phyloP scores from a whole-genome alignment of 2,797 vertebrate species.

The Linurgus olivaceus region DNA sequence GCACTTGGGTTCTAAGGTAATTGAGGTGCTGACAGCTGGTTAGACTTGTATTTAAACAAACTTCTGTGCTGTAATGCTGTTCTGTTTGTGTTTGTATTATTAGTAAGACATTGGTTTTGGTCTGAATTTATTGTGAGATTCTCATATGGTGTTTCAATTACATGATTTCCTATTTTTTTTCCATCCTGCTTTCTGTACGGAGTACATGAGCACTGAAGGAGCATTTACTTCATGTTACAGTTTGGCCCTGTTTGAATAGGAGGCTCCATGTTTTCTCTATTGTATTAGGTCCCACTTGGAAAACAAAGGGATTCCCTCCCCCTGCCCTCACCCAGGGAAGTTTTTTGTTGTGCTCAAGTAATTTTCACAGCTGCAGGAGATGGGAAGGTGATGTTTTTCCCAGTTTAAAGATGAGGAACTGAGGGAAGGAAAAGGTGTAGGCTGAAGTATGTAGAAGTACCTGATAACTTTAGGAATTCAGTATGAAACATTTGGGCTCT shows the following conservation, averaged over 20 bases:
- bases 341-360: neutral
- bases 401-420: neutral
- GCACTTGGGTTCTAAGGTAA: neutral
- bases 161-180: neutral
- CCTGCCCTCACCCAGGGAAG: neutral
- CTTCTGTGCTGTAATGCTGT: neutral
- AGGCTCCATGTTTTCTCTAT: neutral
- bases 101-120: neutral
- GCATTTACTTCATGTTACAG: neutral
- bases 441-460: neutral
- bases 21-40: neutral
- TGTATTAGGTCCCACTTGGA: neutral
- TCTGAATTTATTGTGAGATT: neutral
- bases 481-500: neutral
- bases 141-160: neutral
- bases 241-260: neutral
- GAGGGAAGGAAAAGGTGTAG: neutral
- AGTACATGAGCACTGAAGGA: neutral
- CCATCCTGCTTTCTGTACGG: accelerated
- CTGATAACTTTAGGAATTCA: neutral
- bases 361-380: neutral
- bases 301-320: neutral
- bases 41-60: neutral
- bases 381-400: neutral
- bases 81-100: neutral